These are phyloP conservation scores for Sebastes alutus DNA, from an alignment of 2,797 vertebrate species.

Conservation along the genomic window DNA sequence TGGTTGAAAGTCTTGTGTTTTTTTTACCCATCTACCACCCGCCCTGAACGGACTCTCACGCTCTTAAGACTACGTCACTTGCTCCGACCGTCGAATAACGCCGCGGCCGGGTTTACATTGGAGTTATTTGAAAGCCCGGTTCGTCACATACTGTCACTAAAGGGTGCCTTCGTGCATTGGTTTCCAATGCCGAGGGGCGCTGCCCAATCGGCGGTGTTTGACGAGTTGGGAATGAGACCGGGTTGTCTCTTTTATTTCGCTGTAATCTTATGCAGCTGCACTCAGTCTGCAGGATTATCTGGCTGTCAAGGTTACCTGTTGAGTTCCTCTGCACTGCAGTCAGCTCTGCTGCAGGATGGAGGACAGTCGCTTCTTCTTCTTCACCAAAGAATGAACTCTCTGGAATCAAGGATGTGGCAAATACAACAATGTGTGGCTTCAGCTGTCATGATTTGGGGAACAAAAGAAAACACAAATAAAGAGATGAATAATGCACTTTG, in stretches of 20 bases:
- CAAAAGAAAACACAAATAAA: neutral
- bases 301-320: conserved; percentile 11
- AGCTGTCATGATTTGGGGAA: neutral
- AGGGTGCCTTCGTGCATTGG: too few relatives aligned
- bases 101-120: too few relatives aligned
- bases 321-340: conserved; percentile 1
- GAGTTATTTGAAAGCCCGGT: too few relatives aligned
- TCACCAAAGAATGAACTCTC: conserved; percentile 10
- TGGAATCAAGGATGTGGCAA: neutral
- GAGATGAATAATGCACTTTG: conserved; percentile 43
- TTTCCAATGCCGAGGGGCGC: too few relatives aligned
- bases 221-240: too few relatives aligned
- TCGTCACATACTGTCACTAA: too few relatives aligned
- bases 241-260: neutral
- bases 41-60: too few relatives aligned
- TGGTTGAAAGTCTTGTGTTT: too few relatives aligned
- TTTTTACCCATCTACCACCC: too few relatives aligned
- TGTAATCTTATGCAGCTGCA: neutral
- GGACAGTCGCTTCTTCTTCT: neutral
- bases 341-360: neutral
- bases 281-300: neutral
- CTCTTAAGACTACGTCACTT: too few relatives aligned
- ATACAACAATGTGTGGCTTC: neutral
- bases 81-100: too few relatives aligned
- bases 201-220: too few relatives aligned